phyloP scores from a whole-genome alignment of 2,797 vertebrate genomes.

The Myiotriccus ornatus region DNA sequence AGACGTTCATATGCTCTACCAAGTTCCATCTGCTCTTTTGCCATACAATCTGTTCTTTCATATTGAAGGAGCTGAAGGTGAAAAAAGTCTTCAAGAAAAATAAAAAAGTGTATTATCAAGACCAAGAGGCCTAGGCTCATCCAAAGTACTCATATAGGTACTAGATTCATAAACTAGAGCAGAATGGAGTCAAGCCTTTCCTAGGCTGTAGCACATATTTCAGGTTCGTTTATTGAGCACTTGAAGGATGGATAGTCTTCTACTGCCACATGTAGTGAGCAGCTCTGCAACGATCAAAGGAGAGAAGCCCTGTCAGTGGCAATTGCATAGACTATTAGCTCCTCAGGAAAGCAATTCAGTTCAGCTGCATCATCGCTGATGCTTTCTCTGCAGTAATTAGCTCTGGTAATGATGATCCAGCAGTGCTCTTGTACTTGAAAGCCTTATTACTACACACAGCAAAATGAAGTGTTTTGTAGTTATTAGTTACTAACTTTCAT shows the following conservation, averaged over 20 bases:
- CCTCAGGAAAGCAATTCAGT: not conserved
- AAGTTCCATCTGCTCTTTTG: not conserved
- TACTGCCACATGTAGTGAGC: not conserved
- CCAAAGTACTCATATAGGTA: not conserved
- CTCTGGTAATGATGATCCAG: not conserved
- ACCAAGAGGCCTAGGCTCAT: not conserved
- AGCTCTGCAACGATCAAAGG: not conserved
- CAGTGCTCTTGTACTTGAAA: not conserved
- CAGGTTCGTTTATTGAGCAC: not conserved
- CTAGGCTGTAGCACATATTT: not conserved
- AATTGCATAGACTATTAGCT: not conserved
- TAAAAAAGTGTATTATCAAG: not conserved
- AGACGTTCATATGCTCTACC: not conserved
- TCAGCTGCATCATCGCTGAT: not conserved
- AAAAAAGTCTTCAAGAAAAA: not conserved
- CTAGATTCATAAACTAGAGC: not conserved
- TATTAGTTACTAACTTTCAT: not conserved
- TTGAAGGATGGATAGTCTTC: not conserved
- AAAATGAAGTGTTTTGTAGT: not conserved
- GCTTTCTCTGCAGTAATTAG: not conserved
- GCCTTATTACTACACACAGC: not conserved
- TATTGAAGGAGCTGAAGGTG: not conserved
- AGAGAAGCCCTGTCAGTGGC: not conserved
- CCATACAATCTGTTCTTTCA: not conserved
- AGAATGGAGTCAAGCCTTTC: not conserved